These are phyloP conservation scores for Scomber scombrus DNA, from an alignment of 2,113 vertebrate genomes.

Conservation along the genomic window DNA sequence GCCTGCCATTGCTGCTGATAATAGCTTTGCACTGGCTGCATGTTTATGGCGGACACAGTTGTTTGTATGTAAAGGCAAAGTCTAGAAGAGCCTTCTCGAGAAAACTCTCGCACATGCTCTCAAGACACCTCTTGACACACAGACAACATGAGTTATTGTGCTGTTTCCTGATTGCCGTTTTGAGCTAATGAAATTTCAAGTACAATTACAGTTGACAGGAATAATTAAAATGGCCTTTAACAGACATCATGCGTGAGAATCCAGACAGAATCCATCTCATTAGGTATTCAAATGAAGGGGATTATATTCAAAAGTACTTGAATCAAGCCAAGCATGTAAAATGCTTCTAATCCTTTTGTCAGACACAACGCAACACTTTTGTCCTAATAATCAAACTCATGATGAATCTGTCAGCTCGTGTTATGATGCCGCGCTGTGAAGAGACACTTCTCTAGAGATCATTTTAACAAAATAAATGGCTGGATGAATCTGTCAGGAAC, in stretches of 20 bases:
- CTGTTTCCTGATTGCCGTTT: slow-evolving; percentile 41
- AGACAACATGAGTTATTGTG: slow-evolving; percentile 13
- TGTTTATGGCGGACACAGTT: slow-evolving; percentile 42
- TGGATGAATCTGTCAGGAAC: slow-evolving; percentile 30
- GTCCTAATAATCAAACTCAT: slow-evolving; percentile 52
- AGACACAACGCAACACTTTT: slow-evolving; percentile 67
- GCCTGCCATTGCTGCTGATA: slow-evolving; percentile 31
- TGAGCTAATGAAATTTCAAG: slow-evolving; percentile 52
- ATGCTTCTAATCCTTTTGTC: slow-evolving; percentile 71
- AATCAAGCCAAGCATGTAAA: slow-evolving; percentile 70
- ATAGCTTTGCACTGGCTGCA: slow-evolving; percentile 37
- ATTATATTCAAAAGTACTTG: slow-evolving; percentile 64
- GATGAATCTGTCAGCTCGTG: slow-evolving; percentile 54
- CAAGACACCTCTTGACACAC: slow-evolving; percentile 1
- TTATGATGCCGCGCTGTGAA: slow-evolving; percentile 30
- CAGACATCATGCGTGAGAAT: slow-evolving; percentile 58
- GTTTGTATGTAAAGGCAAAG: slow-evolving; percentile 28
- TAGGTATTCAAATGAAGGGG: slow-evolving; percentile 74
- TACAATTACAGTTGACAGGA: slow-evolving; percentile 62
- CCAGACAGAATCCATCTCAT: slow-evolving; percentile 62
- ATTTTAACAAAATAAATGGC: slow-evolving; percentile 37
- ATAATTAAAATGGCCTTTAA: slow-evolving; percentile 45
- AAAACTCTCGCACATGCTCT: neutral
- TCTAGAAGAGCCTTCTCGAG: neutral
- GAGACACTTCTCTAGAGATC: slow-evolving; percentile 38